Percentiles rank a stretch among this genome's conserved stretches.
Evolutionary conservation across 2,888 invertebrate genomes (phyloP).

Genomic region (Nowickia ferox): DNA sequence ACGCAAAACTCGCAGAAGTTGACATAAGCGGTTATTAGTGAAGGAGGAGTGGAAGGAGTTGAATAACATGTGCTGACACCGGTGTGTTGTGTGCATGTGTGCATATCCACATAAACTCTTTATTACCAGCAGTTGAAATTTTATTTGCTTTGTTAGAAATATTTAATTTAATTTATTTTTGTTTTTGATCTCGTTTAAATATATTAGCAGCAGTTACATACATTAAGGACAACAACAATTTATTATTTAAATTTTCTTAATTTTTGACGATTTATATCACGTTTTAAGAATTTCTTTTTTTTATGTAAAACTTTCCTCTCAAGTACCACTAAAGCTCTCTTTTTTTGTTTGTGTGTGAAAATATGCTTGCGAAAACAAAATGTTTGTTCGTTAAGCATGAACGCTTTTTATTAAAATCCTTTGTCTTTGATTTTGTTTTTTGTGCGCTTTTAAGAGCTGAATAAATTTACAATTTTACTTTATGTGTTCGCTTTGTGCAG

Average conservation of each 20-base stretch:
- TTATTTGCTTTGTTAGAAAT: conserved; percentile 2
- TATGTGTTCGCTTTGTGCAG: conserved; percentile 46
- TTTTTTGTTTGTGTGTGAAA: not conserved
- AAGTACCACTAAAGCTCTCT: conserved; percentile 40
- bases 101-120: too few relatives aligned
- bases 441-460: conserved; percentile 40
- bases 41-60: too few relatives aligned
- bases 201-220: conserved; percentile 9
- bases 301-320: conserved; percentile 1
- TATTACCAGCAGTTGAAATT: too few relatives aligned
- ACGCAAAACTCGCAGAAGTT: too few relatives aligned
- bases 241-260: conserved; percentile 48
- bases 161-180: conserved; percentile 25
- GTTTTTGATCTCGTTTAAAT: conserved; percentile 1
- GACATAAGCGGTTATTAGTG: too few relatives aligned
- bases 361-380: conserved; percentile 53
- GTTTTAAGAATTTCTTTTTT: conserved; percentile 33
- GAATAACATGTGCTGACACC: too few relatives aligned
- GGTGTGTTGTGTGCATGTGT: too few relatives aligned
- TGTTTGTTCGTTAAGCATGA: conserved; percentile 50
- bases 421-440: conserved; percentile 34
- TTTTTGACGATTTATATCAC: conserved; percentile 62
- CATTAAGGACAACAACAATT: conserved; percentile 1
- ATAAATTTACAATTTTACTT: conserved; percentile 50
- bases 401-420: conserved; percentile 59